Base-by-base conservation (phyloP, 2,888 invertebrate genomes). In the Galerucella nymphaeae region DNA sequence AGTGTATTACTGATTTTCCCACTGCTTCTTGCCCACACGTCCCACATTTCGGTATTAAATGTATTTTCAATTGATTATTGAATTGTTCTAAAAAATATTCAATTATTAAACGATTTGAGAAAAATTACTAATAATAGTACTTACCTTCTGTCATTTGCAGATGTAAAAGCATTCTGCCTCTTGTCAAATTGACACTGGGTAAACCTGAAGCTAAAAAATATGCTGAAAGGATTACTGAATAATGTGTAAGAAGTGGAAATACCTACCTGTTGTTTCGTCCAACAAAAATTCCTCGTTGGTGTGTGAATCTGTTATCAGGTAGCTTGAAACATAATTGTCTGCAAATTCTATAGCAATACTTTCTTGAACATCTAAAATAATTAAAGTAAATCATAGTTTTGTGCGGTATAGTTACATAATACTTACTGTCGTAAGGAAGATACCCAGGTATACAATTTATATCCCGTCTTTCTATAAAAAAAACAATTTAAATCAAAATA, bases 111-210 rank as follows among this genome's bases (percentile, higher is more conserved):
- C 9, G 11, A 45, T 3, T 11, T 45, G 30, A 23, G 58, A 23
- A 11, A 5, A 58, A 9, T 59, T 38, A 0, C 8, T 38, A 38
- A 14, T 57, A 9, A 11, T 20, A 57, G 6, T 9, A 57, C 18
- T 20, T 20, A 20, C 18, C 18, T 18, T 18, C 20, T 5, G 23
- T 20, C 23, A 57, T 20, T 18, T 18, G 18, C 20, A 57, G 57
- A 57, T 57, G 18, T 20, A 23, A 57, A 20, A 57, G 13, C 57
- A 57, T 57, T 57, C 3, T 57, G 13, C 57, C 57, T 57, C 16
- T 41, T 20, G n/a, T 14, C 48, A 48, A 48, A 48, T 48, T 48
- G 14, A 6, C 48, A 48, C n/a, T 48, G 14, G 48, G n/a, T 14
- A 48, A 48, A 48, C 48, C 48, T 10, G 48, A 48, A 48, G n/a